Evolutionary conservation across 1,140 invertebrate species (phyloP).

Genomic region (Caenorhabditis latens): DNA sequence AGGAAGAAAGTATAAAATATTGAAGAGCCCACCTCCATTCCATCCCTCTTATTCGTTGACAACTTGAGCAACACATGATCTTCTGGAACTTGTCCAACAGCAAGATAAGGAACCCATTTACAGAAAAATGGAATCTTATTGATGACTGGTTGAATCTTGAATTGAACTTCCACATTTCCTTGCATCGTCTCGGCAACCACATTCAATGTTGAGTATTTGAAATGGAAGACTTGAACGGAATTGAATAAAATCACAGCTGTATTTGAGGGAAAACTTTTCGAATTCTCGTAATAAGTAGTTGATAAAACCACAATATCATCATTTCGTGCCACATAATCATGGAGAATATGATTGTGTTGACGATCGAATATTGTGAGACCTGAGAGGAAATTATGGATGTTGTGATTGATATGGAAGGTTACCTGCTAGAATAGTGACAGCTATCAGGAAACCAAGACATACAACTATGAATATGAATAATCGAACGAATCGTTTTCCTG

Average conservation of each 20-base stretch:
- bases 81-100: constrained; percentile 42
- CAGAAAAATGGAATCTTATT: constrained; percentile 67
- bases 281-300: constrained; percentile 57
- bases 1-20: no score
- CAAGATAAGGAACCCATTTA: constrained; percentile 67
- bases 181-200: constrained; percentile 61
- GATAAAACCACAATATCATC: constrained; percentile 62
- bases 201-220: constrained; percentile 60
- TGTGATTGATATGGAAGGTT: background rate
- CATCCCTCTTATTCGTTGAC: constrained; percentile 31
- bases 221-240: constrained; percentile 70
- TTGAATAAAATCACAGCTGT: constrained; percentile 75
- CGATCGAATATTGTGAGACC: constrained; percentile 59
- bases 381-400: background rate
- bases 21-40: constrained; percentile 2
- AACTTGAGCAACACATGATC: constrained; percentile 49
- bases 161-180: constrained; percentile 65
- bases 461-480: constrained; percentile 31
- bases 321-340: constrained; percentile 50
- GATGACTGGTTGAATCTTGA: constrained; percentile 63
- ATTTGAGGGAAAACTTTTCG: constrained; percentile 68
- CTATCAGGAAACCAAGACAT: background rate
- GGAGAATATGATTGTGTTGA: constrained; percentile 60
- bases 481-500: constrained; percentile 27
- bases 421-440: constrained; percentile 43